Evolutionary conservation across 2,888 invertebrate species (phyloP).

Genomic region (Chaitophorus viminalis): DNA sequence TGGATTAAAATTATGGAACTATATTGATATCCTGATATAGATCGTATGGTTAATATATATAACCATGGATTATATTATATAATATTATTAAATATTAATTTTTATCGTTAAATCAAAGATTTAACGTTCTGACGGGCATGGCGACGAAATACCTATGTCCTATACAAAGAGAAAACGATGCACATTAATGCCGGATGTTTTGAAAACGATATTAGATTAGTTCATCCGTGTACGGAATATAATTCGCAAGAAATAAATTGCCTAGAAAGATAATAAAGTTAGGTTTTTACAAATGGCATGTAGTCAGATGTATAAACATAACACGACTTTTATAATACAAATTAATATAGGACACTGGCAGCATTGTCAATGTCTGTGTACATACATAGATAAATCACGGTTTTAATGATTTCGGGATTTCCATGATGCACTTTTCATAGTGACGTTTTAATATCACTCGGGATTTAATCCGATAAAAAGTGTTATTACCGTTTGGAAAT

Average conservation of each 20-base stretch:
- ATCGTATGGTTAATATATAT: too few relatives aligned
- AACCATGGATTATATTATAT: too few relatives aligned
- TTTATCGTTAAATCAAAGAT: too few relatives aligned
- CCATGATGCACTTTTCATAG: background rate
- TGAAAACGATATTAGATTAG: background rate
- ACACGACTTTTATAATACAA: background rate
- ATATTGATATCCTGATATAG: too few relatives aligned
- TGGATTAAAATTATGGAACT: too few relatives aligned
- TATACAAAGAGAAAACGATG: background rate
- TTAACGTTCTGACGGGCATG: background rate
- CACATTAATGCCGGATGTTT: background rate
- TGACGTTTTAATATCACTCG: background rate
- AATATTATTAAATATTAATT: too few relatives aligned
- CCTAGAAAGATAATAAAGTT: conserved; percentile 23
- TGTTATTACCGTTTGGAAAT: too few relatives aligned
- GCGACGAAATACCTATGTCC: background rate
- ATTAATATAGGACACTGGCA: background rate
- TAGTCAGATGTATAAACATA: background rate
- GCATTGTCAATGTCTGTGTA: background rate
- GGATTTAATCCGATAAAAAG: too few relatives aligned
- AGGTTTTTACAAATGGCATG: background rate
- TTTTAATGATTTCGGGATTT: too few relatives aligned
- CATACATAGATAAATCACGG: background rate
- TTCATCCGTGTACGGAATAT: background rate
- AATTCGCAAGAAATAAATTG: background rate